phyloP scores from a whole-genome alignment of 1,140 invertebrate species.

The Idris sp. region DNA sequence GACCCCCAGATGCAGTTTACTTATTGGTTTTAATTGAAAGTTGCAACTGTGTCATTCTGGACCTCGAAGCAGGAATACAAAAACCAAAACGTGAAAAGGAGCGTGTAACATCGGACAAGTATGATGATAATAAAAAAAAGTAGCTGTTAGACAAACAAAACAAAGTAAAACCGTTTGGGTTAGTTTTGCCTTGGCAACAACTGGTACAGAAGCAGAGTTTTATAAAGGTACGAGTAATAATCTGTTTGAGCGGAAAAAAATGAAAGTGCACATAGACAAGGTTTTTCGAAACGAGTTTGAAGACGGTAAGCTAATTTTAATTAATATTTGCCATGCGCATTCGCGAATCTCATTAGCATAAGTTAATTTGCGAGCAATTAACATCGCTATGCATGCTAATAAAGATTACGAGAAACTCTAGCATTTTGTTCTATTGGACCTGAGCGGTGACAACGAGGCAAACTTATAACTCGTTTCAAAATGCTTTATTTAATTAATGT shows the following conservation, averaged over 20 bases:
- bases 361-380: slow-evolving; percentile 62
- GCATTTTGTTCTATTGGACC: slow-evolving; percentile 54
- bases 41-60: too few relatives aligned
- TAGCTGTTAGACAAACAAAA: slow-evolving; percentile 49
- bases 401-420: slow-evolving; percentile 58
- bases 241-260: slow-evolving; percentile 46
- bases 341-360: slow-evolving; percentile 60
- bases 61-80: too few relatives aligned
- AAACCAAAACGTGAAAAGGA: too few relatives aligned
- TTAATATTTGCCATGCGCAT: slow-evolving; percentile 64
- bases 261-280: slow-evolving; percentile 38
- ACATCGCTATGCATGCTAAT: slow-evolving; percentile 63
- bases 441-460: slow-evolving; percentile 26
- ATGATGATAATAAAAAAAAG: slow-evolving; percentile 9
- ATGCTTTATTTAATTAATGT: slow-evolving; percentile 52
- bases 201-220: slow-evolving; percentile 49
- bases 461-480: slow-evolving; percentile 54
- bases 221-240: slow-evolving; percentile 26
- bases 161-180: slow-evolving; percentile 27
- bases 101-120: slow-evolving; percentile 4
- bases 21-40: too few relatives aligned
- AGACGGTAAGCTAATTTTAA: slow-evolving; percentile 55
- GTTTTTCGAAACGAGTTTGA: slow-evolving; percentile 43
- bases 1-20: too few relatives aligned
- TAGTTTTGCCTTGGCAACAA: slow-evolving; percentile 44